Evolutionary conservation across 2,888 invertebrate genomes (phyloP), one percentile per base, ranked within the genome.

Genomic region (Myopa tessellatipennis): DNA sequence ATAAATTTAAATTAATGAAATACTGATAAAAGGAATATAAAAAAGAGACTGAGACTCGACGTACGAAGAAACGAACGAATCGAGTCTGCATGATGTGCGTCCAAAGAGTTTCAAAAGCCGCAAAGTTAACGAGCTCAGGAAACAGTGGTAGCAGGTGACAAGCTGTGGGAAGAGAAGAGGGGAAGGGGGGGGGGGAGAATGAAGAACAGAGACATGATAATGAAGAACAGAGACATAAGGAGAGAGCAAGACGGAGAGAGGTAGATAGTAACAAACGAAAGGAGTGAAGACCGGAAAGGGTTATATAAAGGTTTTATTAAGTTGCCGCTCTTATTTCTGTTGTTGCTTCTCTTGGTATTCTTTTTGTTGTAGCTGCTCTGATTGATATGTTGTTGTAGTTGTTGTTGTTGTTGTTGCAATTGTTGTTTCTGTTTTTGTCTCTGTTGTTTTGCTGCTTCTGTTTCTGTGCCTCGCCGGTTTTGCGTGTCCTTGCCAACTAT

Each of bases 1-100:
- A 65, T 36, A 65, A 65, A 65, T 36, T 65, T 5, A 65, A 65
- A 65, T 65, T 36, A 65, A 34, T 38, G 38, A 34, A 65, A 61
- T 34, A 10, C 45, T 55, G 10, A 6, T 55, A 6, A 55, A 16
- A 55, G 3, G 6, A 45, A 45, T 8, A 45, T 3, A 45, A 45
- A 45, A 45, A 10, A 45, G 10, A 10, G 3, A 45, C 6, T 6
- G 45, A 45, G 45, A 6, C 45, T 45, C 10, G 36, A 5, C 34
- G 34, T 0, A 26, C 63, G 12, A 26, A 63, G 63, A 36, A 34
- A 34, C 38, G 65, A 34, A 65, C 4, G 55, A 55, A n/a, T 5
- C 8, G 55, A 55, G 55, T 4, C 36, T 12, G 36, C 38, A 16
- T 65, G 65, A 65, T 38, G 65, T 65, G 65, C 14, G 14, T 65